phyloP scores from a whole-genome alignment of 2,113 vertebrate genomes.

The Zosterops japonicus region DNA sequence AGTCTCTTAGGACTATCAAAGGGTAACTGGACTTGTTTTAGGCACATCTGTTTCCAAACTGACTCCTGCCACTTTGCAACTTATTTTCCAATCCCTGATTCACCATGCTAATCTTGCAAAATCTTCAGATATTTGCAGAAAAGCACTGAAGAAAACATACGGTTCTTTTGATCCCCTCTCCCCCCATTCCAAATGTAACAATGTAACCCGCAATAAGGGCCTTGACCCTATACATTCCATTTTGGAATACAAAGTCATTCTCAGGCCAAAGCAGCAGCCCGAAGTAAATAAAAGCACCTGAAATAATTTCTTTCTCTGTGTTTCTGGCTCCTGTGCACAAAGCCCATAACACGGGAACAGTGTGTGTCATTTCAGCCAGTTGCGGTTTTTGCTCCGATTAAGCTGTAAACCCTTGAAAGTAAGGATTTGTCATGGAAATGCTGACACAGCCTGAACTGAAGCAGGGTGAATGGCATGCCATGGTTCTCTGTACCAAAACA shows the following conservation, averaged over 20 bases:
- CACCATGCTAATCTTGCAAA: neutral
- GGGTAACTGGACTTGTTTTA: neutral
- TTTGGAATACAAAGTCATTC: constrained; percentile 16
- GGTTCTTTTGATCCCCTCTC: accelerated
- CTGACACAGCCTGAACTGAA: constrained; percentile 20
- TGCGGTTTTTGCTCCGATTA: constrained; percentile 26
- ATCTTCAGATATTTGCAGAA: neutral
- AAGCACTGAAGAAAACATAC: neutral
- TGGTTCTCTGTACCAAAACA: neutral
- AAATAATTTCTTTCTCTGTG: constrained; percentile 39
- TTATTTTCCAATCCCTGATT: neutral
- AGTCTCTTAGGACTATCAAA: neutral
- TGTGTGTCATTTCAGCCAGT: neutral
- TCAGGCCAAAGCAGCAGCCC: neutral
- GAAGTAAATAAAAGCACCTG: constrained; percentile 17
- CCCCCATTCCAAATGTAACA: neutral
- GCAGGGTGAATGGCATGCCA: neutral
- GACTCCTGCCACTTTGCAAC: neutral
- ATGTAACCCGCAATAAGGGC: neutral
- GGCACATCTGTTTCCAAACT: neutral
- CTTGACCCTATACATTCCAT: neutral
- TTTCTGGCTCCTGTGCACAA: neutral
- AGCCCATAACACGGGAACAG: neutral
- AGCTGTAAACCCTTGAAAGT: constrained; percentile 51
- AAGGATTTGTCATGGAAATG: constrained; percentile 63